phyloP scores from a whole-genome alignment of 2,888 invertebrate species.

The Erpobdella octoculata region DNA sequence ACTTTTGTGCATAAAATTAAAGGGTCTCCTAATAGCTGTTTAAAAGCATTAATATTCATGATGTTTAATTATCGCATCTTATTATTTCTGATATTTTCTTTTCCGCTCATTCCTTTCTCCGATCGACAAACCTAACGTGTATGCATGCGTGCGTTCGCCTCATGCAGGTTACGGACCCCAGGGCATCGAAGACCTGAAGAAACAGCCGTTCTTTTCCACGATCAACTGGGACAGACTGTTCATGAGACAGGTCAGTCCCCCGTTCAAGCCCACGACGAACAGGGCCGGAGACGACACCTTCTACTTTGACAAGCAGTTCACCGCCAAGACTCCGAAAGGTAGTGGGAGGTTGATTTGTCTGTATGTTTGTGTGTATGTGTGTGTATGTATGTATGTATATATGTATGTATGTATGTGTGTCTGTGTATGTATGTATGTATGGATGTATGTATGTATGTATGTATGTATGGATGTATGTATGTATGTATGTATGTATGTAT shows the following conservation, averaged over 20 bases:
- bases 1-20: too few relatives aligned
- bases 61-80: too few relatives aligned
- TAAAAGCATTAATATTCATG: too few relatives aligned
- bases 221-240: slow-evolving; percentile 86
- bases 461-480: neutral
- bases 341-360: slow-evolving; percentile 23
- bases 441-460: neutral
- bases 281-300: slow-evolving; percentile 66
- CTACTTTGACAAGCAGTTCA: slow-evolving; percentile 97
- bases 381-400: neutral
- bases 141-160: too few relatives aligned
- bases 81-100: too few relatives aligned
- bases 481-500: too few relatives aligned
- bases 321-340: slow-evolving; percentile 85
- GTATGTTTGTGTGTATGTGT: neutral
- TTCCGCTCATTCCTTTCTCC: too few relatives aligned
- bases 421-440: neutral
- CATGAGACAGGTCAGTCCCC: slow-evolving; percentile 76
- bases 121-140: too few relatives aligned
- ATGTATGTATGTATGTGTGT: neutral
- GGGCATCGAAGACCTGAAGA: slow-evolving; percentile 74
- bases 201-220: slow-evolving; percentile 83
- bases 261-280: slow-evolving; percentile 91
- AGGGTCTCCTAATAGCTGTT: too few relatives aligned
- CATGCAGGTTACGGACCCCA: slow-evolving; percentile 53